Evolutionary conservation across 2,888 invertebrate species (phyloP).

Genomic region (Apomyelois bistriatella): DNA sequence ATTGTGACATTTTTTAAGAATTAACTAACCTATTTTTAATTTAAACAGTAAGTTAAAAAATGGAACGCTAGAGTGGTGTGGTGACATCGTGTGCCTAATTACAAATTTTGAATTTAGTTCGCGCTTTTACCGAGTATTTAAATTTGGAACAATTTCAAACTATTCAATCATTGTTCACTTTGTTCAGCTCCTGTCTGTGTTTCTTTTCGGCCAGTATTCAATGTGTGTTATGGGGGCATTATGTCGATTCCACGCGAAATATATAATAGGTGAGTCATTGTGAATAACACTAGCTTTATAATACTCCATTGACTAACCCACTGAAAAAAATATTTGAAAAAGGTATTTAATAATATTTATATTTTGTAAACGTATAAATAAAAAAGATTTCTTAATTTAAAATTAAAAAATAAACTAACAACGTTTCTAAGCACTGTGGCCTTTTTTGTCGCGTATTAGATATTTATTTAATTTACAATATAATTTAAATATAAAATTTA

Average conservation of each 20-base stretch:
- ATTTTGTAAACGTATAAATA: too few species aligned
- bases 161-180: background rate
- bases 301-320: background rate
- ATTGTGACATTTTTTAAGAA: too few species aligned
- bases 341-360: too few species aligned
- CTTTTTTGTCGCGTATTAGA: too few species aligned
- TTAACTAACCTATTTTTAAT: background rate
- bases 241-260: constrained; percentile 72
- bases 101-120: background rate
- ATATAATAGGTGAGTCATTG: constrained; percentile 61
- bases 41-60: background rate
- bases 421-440: too few species aligned
- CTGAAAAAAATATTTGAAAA: too few species aligned
- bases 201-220: constrained; percentile 15
- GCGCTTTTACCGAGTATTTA: constrained; percentile 4
- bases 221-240: constrained; percentile 74
- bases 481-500: too few species aligned
- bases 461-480: too few species aligned
- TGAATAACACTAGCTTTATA: background rate
- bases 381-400: too few species aligned
- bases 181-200: background rate
- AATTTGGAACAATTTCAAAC: constrained; percentile 7
- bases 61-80: background rate
- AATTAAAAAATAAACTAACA: too few species aligned
- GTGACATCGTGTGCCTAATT: constrained; percentile 9